These are phyloP conservation scores for Agrilus planipennis DNA, from an alignment of 1,140 invertebrate genomes.

Conservation along the genomic window DNA sequence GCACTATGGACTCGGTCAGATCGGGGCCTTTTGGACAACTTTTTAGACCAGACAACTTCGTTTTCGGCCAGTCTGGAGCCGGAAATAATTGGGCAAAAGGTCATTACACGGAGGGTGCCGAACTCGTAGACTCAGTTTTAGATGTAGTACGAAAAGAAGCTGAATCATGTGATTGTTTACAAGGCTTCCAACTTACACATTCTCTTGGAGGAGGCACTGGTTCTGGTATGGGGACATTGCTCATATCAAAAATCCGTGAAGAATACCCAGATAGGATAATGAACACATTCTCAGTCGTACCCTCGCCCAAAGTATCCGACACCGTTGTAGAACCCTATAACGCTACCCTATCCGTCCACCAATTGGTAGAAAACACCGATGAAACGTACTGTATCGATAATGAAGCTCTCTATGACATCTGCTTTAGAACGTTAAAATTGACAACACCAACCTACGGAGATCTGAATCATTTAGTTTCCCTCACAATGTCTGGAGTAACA, in stretches of 20 bases:
- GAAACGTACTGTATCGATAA: constrained; percentile 76
- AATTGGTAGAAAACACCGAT: constrained; percentile 71
- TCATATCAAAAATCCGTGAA: constrained; percentile 66
- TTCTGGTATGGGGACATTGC: constrained; percentile 63
- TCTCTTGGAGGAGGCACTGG: constrained; percentile 69
- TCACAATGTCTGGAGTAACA: constrained; percentile 68
- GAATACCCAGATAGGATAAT: constrained; percentile 80
- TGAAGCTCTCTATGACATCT: constrained; percentile 69
- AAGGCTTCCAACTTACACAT: constrained; percentile 70
- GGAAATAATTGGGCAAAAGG: constrained; percentile 89
- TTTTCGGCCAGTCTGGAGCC: constrained; percentile 64
- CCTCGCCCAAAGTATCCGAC: constrained; percentile 63
- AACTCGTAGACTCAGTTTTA: constrained; percentile 63
- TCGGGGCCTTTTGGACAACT: constrained; percentile 77
- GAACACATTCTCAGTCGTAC: constrained; percentile 75
- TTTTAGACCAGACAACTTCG: constrained; percentile 82
- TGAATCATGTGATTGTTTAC: constrained; percentile 57
- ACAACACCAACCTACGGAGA: constrained; percentile 68
- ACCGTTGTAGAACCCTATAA: constrained; percentile 69
- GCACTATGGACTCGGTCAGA: constrained; percentile 88
- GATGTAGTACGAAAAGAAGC: constrained; percentile 69
- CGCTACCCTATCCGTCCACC: constrained; percentile 63
- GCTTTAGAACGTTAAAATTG: constrained; percentile 60
- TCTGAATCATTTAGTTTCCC: constrained; percentile 64
- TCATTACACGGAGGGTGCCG: constrained; percentile 80